Base-by-base conservation (phyloP, 2,888 invertebrate species). In the Pandemis corylana region DNA sequence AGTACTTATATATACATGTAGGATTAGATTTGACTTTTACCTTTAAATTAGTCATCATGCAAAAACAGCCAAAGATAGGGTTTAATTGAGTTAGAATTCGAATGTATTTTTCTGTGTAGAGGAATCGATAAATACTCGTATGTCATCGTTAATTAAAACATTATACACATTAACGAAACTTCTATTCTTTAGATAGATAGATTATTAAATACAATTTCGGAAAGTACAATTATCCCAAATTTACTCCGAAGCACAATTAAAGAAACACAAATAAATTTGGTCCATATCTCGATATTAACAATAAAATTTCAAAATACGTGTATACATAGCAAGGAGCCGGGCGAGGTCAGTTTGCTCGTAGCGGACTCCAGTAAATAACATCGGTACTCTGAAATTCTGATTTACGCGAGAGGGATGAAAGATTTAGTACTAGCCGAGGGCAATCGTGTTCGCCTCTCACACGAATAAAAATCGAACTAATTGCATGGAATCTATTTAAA, bases 311-410 rank as follows among this genome's bases (percentile, higher is more conserved):
- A 65, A 61, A 56, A 67, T 46, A 44, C 44, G 59, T 20, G 20
- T 63, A 75, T 71, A 67, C 78, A 79, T 79, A 78, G 78, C 77
- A 71, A 77, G 71, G 76, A 78, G 76, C 76, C 72, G 28, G 71
- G 76, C 61, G 76, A 77, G 66, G 79, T 76, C 70, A 71, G 62
- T 71, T 75, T 63, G 20, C 20, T 56, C 56, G 56, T 7, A 56
- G 56, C 56, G 56, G 56, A 56, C 62, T 67, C 44, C 75, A 67
- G 67, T 75, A 75, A 75, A 75, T 75, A 75, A 71, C 71, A 66
- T 53, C 46, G 46, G 49, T 74, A 67, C 75, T 71, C 70, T 75
- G 67, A 67, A 75, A 75, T 75, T 75, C 70, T 75, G 75, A 75
- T 75, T 75, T 75, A 75, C 67, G 75, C 67, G 66, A 67, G 62